Percentiles rank a stretch among this genome's conserved stretches.
These are phyloP conservation scores for Lamellibrachia columna DNA, from an alignment of 2,888 invertebrate species.

Conservation along the genomic window DNA sequence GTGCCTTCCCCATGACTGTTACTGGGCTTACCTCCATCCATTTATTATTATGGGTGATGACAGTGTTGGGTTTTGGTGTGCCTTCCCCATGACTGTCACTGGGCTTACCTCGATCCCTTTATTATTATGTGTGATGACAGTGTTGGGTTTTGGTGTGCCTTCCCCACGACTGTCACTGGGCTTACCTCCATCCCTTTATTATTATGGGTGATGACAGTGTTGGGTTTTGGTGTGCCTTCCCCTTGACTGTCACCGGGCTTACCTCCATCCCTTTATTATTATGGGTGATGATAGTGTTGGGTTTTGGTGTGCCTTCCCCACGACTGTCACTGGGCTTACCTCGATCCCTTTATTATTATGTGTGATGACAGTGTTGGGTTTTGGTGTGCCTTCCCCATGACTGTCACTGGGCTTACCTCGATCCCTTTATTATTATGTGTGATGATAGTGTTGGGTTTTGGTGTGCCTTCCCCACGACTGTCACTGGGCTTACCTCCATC, in stretches of 20 bases:
- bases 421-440: slow-evolving; percentile 53
- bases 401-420: slow-evolving; percentile 59
- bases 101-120: slow-evolving; percentile 57
- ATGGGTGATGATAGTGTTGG: too few species aligned
- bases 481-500: slow-evolving; percentile 59
- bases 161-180: slow-evolving; percentile 54
- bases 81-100: slow-evolving; percentile 56
- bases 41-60: slow-evolving; percentile 52
- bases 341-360: slow-evolving; percentile 51
- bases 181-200: slow-evolving; percentile 57
- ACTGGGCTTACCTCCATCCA: slow-evolving; percentile 57
- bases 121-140: slow-evolving; percentile 53
- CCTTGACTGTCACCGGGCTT: too few species aligned
- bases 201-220: slow-evolving; percentile 47
- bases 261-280: too few species aligned
- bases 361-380: slow-evolving; percentile 56
- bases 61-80: slow-evolving; percentile 53
- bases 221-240: too few species aligned
- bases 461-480: slow-evolving; percentile 53
- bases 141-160: slow-evolving; percentile 56
- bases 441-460: slow-evolving; percentile 55
- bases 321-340: too few species aligned
- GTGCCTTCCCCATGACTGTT: slow-evolving; percentile 57
- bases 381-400: slow-evolving; percentile 52
- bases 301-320: too few species aligned